Evolutionary conservation across 1,140 invertebrate genomes (phyloP), one percentile per base, ranked within the genome.

Genomic region (Tetragnatha versicolor): DNA sequence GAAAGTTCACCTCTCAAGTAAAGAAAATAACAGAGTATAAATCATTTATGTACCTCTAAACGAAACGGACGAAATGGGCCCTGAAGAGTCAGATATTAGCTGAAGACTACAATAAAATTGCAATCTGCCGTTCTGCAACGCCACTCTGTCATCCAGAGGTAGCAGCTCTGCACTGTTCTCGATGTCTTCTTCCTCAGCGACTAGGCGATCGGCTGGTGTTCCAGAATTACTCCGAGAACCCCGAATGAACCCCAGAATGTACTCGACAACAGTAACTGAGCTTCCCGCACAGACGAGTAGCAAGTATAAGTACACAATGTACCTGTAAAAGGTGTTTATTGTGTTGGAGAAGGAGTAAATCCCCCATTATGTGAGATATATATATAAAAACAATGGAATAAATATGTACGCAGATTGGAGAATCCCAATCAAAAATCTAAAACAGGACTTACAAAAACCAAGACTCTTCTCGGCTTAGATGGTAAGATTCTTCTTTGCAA

Each of bases 401-500:
- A 42, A 42, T 42, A 42, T 42, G 7, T n/a, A n/a, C n/a, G n/a
- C n/a, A n/a, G 6, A 9, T 42, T 17, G 7, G 39, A 42, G 17
- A 6, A 42, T 6, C 39, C 39, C 39, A 42, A 42, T 42, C 17
- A 42, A 42, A 42, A 42, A 42, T 42, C 17, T 51, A 51, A 22
- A 6, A n/a, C 1, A 1, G 25, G 45, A 66, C 63, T 66, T 47
- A 66, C 63, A 66, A 47, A 66, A 66, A 66, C 33, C 27, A n/a
- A 27, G 12, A 14, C n/a, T 39, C 37, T n/a, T 39, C 27, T 17
- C 25, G 9, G 3, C 25, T 42, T 3, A 47, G 5, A 3, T 3
- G 6, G 31, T 39, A 12, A 27, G 20, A 39, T 45, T 5, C 10
- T 6, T 29, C 63, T 66, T 66, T 49, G 12, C 63, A 66, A 9